phyloP scores from a whole-genome alignment of 2,797 vertebrate genomes.

The Paguma larvata region DNA sequence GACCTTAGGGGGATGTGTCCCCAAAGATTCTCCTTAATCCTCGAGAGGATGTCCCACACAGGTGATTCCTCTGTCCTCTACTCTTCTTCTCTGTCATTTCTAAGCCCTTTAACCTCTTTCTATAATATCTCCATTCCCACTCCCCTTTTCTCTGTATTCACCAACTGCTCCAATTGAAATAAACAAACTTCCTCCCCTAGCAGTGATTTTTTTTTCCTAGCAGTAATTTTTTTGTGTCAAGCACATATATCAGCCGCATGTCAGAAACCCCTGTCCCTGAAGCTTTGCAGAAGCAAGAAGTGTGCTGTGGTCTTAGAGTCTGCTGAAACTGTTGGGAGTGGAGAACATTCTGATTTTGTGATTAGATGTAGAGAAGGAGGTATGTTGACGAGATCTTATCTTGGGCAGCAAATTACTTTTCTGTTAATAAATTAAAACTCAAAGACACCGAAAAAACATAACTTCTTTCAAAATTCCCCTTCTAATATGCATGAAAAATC shows the following conservation, averaged over 20 bases:
- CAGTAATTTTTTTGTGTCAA: not conserved
- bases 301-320: not conserved
- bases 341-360: not conserved
- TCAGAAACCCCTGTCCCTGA: not conserved
- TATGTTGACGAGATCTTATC: not conserved
- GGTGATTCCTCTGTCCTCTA: not conserved
- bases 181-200: not conserved
- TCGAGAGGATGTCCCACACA: not conserved
- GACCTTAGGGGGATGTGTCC: not conserved
- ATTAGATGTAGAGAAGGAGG: not conserved
- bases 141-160: not conserved
- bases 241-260: not conserved
- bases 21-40: not conserved
- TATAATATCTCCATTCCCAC: not conserved
- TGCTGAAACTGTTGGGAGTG: not conserved
- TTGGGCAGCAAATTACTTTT: not conserved
- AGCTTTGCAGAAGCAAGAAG: not conserved
- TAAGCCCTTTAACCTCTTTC: not conserved
- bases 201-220: not conserved
- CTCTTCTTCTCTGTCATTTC: not conserved
- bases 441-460: not conserved
- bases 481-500: not conserved
- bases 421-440: slow-evolving; percentile 27
- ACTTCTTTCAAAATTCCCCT: slow-evolving; percentile 55
- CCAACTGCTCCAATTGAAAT: slow-evolving; percentile 21